Evolutionary conservation across 30 jellyfish, hydroid and myxozoan genomes (phyloP).

Genomic region (Rhopilema esculentum): DNA sequence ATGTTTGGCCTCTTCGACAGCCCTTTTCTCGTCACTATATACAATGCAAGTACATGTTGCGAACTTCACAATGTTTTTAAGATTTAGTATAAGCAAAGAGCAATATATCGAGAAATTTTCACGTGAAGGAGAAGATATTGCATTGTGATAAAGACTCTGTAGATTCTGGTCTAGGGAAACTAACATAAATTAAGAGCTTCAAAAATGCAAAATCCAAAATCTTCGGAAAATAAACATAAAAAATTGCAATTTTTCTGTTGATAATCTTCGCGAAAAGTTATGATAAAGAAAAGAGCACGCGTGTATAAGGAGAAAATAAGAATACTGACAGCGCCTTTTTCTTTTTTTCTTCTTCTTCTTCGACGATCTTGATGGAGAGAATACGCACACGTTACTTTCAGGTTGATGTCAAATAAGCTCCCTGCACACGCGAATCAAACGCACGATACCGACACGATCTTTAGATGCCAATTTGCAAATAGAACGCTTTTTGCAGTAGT

Average conservation of each 20-base stretch:
- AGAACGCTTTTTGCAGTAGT: neutral
- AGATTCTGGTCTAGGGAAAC: no score
- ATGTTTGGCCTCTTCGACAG: neutral
- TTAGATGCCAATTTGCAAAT: neutral
- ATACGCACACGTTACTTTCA: neutral
- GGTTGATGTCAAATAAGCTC: neutral
- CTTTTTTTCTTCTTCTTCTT: conserved; percentile 60
- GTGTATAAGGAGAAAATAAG: neutral
- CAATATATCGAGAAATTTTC: no score
- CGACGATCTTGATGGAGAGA: conserved; percentile 55
- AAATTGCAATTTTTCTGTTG: no score
- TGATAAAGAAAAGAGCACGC: neutral
- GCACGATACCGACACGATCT: neutral
- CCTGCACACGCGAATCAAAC: neutral
- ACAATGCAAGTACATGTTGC: neutral
- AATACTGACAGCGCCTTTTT: conserved; percentile 65
- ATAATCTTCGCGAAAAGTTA: no score
- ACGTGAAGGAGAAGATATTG: no score
- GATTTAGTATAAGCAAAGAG: no score
- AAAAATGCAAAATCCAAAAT: no score
- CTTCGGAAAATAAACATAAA: no score
- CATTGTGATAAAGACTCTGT: no score
- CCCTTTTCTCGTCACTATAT: conserved; percentile 15
- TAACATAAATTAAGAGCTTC: no score
- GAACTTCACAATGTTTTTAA: no score